Evolutionary conservation across 2,888 invertebrate genomes (phyloP), one percentile per base, ranked within the genome.

Genomic region (Spisula solida): DNA sequence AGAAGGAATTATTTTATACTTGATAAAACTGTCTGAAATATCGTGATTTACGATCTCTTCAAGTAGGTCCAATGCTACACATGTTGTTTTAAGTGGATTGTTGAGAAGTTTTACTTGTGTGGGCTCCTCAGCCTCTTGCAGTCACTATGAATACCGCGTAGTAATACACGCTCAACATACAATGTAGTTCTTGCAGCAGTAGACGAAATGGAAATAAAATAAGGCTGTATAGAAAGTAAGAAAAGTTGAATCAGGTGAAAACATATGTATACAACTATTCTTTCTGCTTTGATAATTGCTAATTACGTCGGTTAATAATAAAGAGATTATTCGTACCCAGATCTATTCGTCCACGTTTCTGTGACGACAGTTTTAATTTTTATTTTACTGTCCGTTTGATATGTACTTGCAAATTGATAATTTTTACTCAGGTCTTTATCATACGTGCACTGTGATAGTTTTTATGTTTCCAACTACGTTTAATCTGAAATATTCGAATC

Each of bases 1-100:
- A 85, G 31, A 79, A 85, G 51, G 79, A 87, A 89, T 87, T 85
- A 85, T 89, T 89, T 87, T 87, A 89, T 87, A 84, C 87, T 82
- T 85, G 89, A 89, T 89, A 89, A 89, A 89, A 85, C 83, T 85
- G 89, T 89, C 89, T 75, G 81, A 78, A 78, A 51, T 81, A 56
- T 47, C 34, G 56, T 89, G 89, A 89, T 89, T 89, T 89, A 89
- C 78, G 89, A 81, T 60, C 12, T 29, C 18, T 16, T 47, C n/a
- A 87, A 87, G 87, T 82, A 56, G 82, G 87, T 87, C 87, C 87
- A 87, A 87, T 83, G 82, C 79, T 82, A 75, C 75, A 82, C 82
- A 82, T 79, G 82, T 87, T 87, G 82, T 82, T 82, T 87, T 82
- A 87, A 87, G 87, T 82, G 83, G 82, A 60, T 79, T 82, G 87